Conservation (phyloP, 2,888 invertebrate species). For the Trachelus troglodyta region DNA sequence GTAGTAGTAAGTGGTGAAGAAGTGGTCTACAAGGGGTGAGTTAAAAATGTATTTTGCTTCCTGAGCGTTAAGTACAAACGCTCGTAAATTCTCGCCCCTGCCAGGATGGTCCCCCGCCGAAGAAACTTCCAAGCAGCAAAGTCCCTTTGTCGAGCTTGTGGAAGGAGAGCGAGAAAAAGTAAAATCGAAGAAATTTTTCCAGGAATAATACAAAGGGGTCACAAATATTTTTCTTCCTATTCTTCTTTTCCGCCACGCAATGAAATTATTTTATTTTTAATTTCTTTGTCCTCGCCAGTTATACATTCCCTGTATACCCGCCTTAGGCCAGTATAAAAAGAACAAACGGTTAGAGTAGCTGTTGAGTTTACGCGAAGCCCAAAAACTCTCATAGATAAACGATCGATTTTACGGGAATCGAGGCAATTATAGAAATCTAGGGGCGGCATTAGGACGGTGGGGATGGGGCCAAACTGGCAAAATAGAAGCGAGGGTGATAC, state of each 20-base stretch:
- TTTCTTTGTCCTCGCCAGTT: not conserved
- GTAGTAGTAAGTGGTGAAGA: not conserved
- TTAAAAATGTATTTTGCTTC: not conserved
- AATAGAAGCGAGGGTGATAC: not conserved
- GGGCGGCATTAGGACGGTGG: not conserved
- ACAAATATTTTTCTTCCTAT: not conserved
- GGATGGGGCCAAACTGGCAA: not conserved
- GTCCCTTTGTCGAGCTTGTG: not conserved
- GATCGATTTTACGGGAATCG: not conserved
- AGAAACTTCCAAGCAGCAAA: not conserved
- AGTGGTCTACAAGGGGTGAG: not conserved
- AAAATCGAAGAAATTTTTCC: not conserved
- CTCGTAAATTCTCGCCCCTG: not conserved
- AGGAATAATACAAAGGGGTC: not conserved
- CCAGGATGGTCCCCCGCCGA: not conserved
- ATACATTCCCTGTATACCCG: not conserved
- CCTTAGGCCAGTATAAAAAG: not conserved
- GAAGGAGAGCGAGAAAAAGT: not conserved
- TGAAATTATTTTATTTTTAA: not conserved
- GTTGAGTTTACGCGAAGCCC: not conserved
- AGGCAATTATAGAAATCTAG: not conserved
- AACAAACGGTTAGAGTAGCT: not conserved
- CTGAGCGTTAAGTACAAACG: not conserved
- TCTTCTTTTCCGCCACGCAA: not conserved
- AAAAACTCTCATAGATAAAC: not conserved